Conservation (phyloP, 2,888 invertebrate species). For the Drosophila meridiana region DNA sequence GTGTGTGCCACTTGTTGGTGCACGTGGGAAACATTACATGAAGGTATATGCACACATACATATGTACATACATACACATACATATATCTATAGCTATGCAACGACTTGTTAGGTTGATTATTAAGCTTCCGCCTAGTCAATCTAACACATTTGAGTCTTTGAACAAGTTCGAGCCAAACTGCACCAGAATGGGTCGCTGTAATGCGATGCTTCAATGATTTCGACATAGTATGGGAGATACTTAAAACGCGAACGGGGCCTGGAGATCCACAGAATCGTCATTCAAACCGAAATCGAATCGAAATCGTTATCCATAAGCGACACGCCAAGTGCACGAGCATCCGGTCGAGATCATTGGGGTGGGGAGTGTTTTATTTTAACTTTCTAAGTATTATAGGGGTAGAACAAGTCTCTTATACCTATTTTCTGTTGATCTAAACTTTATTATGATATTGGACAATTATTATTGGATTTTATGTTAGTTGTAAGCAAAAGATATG, state of each 20-base stretch:
- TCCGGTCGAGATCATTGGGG: slow-evolving; percentile 49
- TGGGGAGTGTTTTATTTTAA: slow-evolving; percentile 23
- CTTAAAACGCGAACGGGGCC: slow-evolving; percentile 16
- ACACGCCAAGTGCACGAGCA: slow-evolving; percentile 57
- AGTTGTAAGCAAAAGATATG: too few species aligned
- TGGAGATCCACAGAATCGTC: slow-evolving; percentile 45
- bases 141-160: slow-evolving; percentile 31
- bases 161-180: slow-evolving; percentile 49
- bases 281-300: slow-evolving; percentile 24
- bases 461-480: neutral
- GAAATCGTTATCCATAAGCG: slow-evolving; percentile 16
- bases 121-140: slow-evolving; percentile 61
- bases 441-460: neutral
- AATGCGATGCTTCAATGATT: slow-evolving; percentile 73
- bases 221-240: slow-evolving; percentile 44
- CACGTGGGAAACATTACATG: slow-evolving; percentile 62
- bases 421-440: neutral
- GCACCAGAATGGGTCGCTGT: slow-evolving; percentile 42
- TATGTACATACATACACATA: neutral
- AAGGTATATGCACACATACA: neutral
- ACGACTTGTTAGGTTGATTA: slow-evolving; percentile 24
- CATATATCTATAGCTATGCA: slow-evolving; percentile 16
- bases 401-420: neutral
- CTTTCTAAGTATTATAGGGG: slow-evolving; percentile 1
- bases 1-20: slow-evolving; percentile 75